Base-by-base conservation (phyloP, 92 coral and sea anemone species). In the Zoanthus sansibaricus region DNA sequence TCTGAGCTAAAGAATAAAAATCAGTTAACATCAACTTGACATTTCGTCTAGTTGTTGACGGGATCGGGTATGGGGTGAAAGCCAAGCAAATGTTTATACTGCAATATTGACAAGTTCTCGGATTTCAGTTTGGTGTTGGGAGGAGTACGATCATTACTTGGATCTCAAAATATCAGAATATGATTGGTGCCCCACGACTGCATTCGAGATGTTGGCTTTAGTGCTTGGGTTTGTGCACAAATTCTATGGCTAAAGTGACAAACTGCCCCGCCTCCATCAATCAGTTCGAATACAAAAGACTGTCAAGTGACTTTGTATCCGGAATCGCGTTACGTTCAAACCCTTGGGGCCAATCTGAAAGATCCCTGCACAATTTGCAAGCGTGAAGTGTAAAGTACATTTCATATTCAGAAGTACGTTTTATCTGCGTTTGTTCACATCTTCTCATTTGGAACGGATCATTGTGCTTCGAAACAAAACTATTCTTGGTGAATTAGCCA, bases 331-430 rank as follows among this genome's bases (percentile, higher is more conserved):
- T 49, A 12, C 47, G 21, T 55, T 80, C 58, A 18, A 80, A 66
- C 85, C 85, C 85, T 80, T 80, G 85, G 85, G 85, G 85, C 85
- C 52, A 66, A 80, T 80, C 64, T 62, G 44, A 64, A 54, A 16
- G 12, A 37, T 9, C 52, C 77, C 6, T 11, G 20, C n/a, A 80
- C 85, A 80, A 66, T 80, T 68, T 45, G 17, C 37, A 16, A 46
- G 58, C 72, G 59, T 30, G 12, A 62, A 31, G 74, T 80, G 66
- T 45, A 59, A 54, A 80, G 85, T 80, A 66, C 64, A 80, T 80
- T 80, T n/a, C 85, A 10, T 64, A 80, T 66, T 80, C 85, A 79
- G 62, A 58, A 80, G 85, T 80, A 80, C 75, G 66, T 46, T 80
- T 66, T 6, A 17, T 9, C 31, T 66, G 20, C 42, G 17, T 80